Base-by-base conservation (phyloP, 2,113 vertebrate species). In the Columba janthina region DNA sequence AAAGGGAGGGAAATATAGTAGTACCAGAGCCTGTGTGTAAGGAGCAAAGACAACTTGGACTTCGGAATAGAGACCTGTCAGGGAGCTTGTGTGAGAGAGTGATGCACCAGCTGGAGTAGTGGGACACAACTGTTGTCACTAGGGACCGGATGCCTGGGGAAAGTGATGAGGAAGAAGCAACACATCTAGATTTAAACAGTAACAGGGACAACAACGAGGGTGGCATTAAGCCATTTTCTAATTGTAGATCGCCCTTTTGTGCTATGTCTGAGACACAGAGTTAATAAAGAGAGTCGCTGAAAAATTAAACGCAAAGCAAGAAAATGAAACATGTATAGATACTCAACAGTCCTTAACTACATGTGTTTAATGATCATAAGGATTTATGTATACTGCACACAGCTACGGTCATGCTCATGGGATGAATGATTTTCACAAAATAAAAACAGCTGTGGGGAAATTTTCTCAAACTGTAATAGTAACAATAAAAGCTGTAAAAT, bases 381-480 rank as follows among this genome's bases (percentile, higher is more conserved):
- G 75, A 97, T 98, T 98, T 98, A 97, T 97, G 91, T 88, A 74
- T 89, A 96, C 94, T 95, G 96, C 97, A 96, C 93, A 96, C 65
- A 91, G 91, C 95, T 94, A 78, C 73, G 97, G 94, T 95, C 94
- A 84, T 87, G 94, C 97, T 98, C 97, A 77, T 91, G 98, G 96
- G 97, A 98, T 97, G 96, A 97, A 96, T 98, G 97, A 97, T 97
- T 97, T 96, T 95, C 83, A 95, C 38, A 90, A 97, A 98, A 97
- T 96, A 97, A 97, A 98, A 98, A 97, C 97, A 98, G 97, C 97
- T 98, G 97, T 97, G 96, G 97, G 96, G 93, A 98, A 98, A 97
- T 98, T 92, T 90, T 96, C 90, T 86, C 95, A 95, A 97, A 97
- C 88, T 91, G 54, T 96, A 97, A 96, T 95, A 96, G 90, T 96